Evolutionary conservation across 2,888 invertebrate genomes (phyloP), one percentile per base, ranked within the genome.

Genomic region (Melinaea menophilus): DNA sequence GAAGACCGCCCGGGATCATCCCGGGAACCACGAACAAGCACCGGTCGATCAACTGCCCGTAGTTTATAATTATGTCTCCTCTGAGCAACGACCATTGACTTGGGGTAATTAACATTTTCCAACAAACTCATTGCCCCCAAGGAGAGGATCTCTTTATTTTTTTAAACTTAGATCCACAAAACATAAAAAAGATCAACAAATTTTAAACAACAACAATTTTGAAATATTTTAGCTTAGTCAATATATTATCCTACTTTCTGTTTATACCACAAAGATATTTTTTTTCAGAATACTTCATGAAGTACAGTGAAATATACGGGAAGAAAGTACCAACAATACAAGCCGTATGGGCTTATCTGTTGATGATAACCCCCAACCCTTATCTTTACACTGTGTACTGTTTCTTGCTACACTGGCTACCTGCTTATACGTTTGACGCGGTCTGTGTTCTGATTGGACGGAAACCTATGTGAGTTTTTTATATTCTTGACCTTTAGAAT

Each of bases 61-160:
- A 0, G 93, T 97, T 2, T 97, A 96, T 82, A 96, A 97, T 84
- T 96, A 93, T 77, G 95, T 96, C n/a, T 95, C 96, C 0, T 95
- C 96, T 0, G 92, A 92, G 48, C 93, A 96, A 73, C 94, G 94
- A 69, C 95, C 96, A 0, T 91, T 97, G 69, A 94, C 93, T 9
- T 97, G 96, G 95, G 93, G 93, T 75, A 77, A 48, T 22, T 22
- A 22, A 22, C 22, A 0, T 22, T 22, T 22, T 22, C 22, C 22
- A 0, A 22, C 22, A 22, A 22, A 22, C 22, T 22, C 22, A 22
- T 22, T 22, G 22, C 22, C 22, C 22, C 1, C 22, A 22, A 22
- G 22, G 22, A 22, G 22, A 22, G 22, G 22, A 22, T 22, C 22
- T 22, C 22, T 22, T 22, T 22, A 22, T 22, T 22, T 22, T 22